Percentiles rank a stretch among this genome's conserved stretches.
Conservation (phyloP, 2,888 invertebrate species). For the Epinotia brunnichana region DNA sequence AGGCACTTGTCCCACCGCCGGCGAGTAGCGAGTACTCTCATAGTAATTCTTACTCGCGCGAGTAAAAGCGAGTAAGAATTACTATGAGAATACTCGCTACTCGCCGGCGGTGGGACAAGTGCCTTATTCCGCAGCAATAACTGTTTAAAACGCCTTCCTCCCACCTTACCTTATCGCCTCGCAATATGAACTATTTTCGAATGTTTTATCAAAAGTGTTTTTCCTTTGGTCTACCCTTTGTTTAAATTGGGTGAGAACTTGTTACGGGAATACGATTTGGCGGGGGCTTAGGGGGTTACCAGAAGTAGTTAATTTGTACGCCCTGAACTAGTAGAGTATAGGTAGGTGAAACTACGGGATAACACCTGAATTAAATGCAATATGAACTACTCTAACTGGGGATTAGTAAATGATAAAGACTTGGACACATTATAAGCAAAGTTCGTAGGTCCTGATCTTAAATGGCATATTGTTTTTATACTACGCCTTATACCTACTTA, state of each 20-base stretch:
- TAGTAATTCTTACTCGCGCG: too few species aligned
- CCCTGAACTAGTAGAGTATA: neutral
- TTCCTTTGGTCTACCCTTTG: slow-evolving; percentile 33
- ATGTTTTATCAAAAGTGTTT: slow-evolving; percentile 23
- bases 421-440: too few species aligned
- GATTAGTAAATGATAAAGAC: too few species aligned
- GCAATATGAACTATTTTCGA: slow-evolving; percentile 19
- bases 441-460: too few species aligned
- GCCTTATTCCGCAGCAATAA: slow-evolving; percentile 36
- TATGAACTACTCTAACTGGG: neutral
- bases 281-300: slow-evolving; percentile 24
- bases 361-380: neutral
- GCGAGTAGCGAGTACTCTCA: too few species aligned
- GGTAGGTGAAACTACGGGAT: neutral
- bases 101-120: too few species aligned
- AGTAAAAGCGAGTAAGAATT: too few species aligned
- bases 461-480: too few species aligned
- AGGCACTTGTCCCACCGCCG: too few species aligned
- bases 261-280: slow-evolving; percentile 32
- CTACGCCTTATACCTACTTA: too few species aligned
- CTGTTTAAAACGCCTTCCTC: slow-evolving; percentile 30
- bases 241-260: slow-evolving; percentile 41
- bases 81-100: too few species aligned
- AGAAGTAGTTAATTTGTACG: neutral
- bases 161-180: neutral